These are phyloP conservation scores for Drosophila melanosoma DNA, from an alignment of 2,888 invertebrate species.

Conservation along the genomic window DNA sequence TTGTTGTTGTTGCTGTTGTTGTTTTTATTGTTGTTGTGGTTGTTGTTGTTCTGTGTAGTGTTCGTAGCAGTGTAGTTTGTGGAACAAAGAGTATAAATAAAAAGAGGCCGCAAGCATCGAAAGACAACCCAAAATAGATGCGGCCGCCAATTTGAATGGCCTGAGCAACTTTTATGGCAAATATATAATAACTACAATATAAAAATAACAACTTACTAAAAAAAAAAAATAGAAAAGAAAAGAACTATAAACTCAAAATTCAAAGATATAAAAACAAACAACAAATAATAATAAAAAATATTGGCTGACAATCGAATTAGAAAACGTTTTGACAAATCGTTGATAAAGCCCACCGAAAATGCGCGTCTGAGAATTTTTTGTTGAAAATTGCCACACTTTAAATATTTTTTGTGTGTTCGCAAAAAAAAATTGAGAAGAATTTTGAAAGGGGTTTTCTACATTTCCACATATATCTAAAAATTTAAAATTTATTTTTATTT, in stretches of 20 bases:
- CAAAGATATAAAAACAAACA: conserved; percentile 10
- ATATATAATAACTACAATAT: not conserved
- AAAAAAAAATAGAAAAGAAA: not conserved
- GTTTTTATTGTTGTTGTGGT: not conserved
- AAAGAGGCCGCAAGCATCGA: conserved; percentile 37
- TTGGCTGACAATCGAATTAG: conserved; percentile 62
- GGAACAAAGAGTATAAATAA: conserved; percentile 37
- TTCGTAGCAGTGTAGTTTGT: not conserved
- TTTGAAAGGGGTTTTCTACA: not conserved
- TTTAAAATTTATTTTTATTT: not conserved
- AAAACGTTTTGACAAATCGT: conserved; percentile 76
- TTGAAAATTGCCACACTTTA: not conserved
- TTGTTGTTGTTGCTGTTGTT: conserved; percentile 18
- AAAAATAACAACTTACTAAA: conserved; percentile 57
- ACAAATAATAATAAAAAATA: conserved; percentile 17
- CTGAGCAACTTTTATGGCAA: conserved; percentile 75
- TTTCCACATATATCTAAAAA: not conserved
- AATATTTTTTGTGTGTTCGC: not conserved
- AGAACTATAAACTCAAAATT: not conserved
- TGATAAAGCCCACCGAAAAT: conserved; percentile 48
- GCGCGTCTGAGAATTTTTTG: not conserved
- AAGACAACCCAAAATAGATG: conserved; percentile 60
- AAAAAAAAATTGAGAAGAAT: not conserved
- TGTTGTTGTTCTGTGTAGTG: conserved; percentile 5
- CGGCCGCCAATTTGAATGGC: conserved; percentile 72